phyloP scores from a whole-genome alignment of 2,113 vertebrate species.

The Apodemus sylvaticus region DNA sequence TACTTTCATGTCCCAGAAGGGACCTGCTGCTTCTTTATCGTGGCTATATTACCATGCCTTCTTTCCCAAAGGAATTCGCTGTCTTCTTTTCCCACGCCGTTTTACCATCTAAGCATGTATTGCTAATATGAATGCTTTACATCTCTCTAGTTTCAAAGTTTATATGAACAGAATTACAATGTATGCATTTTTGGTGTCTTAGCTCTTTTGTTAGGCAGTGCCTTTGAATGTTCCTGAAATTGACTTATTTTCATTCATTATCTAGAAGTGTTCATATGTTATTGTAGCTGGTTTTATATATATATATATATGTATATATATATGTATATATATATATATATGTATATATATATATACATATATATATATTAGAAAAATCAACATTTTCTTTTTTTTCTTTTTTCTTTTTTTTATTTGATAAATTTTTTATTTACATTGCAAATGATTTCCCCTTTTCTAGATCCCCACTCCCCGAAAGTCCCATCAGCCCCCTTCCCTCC shows the following conservation, averaged over 20 bases:
- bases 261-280: constrained; percentile 8
- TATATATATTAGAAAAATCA: too few species aligned
- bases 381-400: too few species aligned
- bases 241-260: background rate
- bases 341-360: too few species aligned
- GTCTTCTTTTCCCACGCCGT: background rate
- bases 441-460: too few species aligned
- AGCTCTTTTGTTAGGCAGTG: background rate
- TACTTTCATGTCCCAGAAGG: background rate
- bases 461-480: too few species aligned
- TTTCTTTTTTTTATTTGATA: too few species aligned
- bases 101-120: background rate
- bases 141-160: constrained; percentile 15
- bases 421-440: too few species aligned
- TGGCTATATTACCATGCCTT: background rate
- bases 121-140: background rate
- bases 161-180: background rate
- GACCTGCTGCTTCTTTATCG: background rate
- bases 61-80: background rate
- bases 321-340: too few species aligned
- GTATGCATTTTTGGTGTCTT: background rate
- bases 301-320: too few species aligned
- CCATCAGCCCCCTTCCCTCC: too few species aligned
- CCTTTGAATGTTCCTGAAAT: background rate
- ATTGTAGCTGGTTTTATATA: background rate